phyloP scores from a whole-genome alignment of 2,113 vertebrate species.

The Petrocephalus zakoni region DNA sequence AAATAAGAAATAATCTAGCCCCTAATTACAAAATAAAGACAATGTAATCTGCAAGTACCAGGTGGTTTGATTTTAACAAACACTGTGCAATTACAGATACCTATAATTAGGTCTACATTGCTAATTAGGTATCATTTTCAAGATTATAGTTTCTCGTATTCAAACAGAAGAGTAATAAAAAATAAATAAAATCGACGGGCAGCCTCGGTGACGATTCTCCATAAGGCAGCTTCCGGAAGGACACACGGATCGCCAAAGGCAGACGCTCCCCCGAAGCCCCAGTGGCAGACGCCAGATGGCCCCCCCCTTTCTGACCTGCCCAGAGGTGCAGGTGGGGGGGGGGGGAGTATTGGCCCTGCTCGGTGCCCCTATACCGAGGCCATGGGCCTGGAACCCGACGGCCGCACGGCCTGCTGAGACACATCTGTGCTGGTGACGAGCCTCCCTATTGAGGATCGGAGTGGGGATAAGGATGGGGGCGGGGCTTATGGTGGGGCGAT shows the following conservation, averaged over 20 bases:
- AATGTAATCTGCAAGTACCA: conserved; percentile 58
- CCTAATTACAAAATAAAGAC: conserved; percentile 60
- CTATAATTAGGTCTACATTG: conserved; percentile 61
- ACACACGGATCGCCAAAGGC: background rate
- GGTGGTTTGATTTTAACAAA: conserved; percentile 66
- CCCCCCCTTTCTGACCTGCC: background rate
- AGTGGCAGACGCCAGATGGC: background rate
- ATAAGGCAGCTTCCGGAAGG: conserved; percentile 25
- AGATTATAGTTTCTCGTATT: conserved; percentile 42
- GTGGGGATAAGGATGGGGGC: background rate
- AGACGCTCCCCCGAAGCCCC: background rate
- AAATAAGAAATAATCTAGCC: conserved; percentile 39
- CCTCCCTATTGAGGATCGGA: background rate
- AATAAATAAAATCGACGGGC: conserved; percentile 39
- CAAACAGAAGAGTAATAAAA: conserved; percentile 26
- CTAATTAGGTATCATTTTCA: conserved; percentile 62
- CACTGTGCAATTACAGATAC: conserved; percentile 63
- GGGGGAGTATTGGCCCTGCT: background rate
- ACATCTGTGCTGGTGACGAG: background rate
- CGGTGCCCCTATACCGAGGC: background rate
- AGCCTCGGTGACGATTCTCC: conserved; percentile 27
- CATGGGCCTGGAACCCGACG: background rate
- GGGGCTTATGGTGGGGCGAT: background rate
- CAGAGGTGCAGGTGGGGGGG: background rate
- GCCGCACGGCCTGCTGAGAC: background rate